Evolutionary conservation across 1,140 invertebrate genomes (phyloP).

Genomic region (Diabrotica virgifera): DNA sequence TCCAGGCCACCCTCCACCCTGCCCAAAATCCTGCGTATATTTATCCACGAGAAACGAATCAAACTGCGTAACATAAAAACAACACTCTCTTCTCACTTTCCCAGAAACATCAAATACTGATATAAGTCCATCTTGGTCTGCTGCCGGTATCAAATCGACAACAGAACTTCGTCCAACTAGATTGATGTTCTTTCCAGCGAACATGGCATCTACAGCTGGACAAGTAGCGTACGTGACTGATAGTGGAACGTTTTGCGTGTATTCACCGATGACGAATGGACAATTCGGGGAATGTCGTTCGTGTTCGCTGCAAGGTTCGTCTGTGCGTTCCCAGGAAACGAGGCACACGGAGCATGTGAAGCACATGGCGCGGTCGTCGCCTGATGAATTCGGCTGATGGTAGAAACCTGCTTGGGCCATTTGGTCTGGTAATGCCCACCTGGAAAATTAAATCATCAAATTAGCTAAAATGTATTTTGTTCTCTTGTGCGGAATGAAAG

Average conservation of each 20-base stretch:
- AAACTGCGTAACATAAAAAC: constrained; percentile 46
- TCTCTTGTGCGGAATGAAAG: too few species aligned
- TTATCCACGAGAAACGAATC: constrained; percentile 46
- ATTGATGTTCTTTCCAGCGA: constrained; percentile 34
- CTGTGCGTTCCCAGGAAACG: constrained; percentile 93
- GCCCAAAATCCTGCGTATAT: constrained; percentile 45
- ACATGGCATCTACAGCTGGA: constrained; percentile 61
- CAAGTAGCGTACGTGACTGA: constrained; percentile 84
- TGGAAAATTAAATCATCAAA: constrained; percentile 40
- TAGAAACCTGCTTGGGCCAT: constrained; percentile 97
- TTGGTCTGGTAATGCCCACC: constrained; percentile 90
- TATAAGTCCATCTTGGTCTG: constrained; percentile 45
- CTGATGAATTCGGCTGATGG: constrained; percentile 83
- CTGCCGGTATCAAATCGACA: constrained; percentile 39
- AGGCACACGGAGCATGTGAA: constrained; percentile 91
- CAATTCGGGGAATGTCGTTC: constrained; percentile 90
- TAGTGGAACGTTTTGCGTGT: constrained; percentile 93
- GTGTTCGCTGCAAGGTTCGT: constrained; percentile 95
- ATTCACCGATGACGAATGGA: constrained; percentile 90
- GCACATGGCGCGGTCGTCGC: constrained; percentile 91
- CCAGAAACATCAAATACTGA: constrained; percentile 45
- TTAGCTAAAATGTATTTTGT: too few species aligned
- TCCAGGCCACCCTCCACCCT: constrained; percentile 30
- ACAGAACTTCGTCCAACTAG: constrained; percentile 39
- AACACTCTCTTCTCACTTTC: constrained; percentile 45